Conservation (phyloP, 2,113 vertebrate species). For the Anoura caudifer region DNA sequence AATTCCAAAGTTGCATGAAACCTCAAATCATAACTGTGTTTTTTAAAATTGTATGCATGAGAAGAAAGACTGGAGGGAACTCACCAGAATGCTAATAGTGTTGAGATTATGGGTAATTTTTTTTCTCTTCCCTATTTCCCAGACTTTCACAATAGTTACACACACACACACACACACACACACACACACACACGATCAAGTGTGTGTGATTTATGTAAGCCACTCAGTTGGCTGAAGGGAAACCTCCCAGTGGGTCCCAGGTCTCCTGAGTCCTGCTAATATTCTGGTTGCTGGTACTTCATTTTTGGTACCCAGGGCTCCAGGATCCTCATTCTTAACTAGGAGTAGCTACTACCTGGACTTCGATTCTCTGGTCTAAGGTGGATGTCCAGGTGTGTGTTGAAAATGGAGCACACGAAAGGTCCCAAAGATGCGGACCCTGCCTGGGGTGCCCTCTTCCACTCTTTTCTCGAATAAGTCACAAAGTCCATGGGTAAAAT, state of each 20-base stretch:
- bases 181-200: background rate
- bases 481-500: constrained; percentile 50
- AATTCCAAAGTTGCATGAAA: background rate
- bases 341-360: background rate
- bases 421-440: background rate
- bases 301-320: background rate
- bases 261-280: background rate
- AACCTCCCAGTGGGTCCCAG: background rate
- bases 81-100: background rate
- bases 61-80: background rate
- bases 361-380: background rate
- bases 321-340: background rate
- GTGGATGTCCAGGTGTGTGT: background rate
- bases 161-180: too few relatives aligned
- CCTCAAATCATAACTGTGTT: background rate
- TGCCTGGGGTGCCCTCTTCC: background rate
- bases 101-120: background rate
- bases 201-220: background rate
- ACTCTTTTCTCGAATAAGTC: background rate
- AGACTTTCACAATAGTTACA: background rate
- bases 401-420: background rate
- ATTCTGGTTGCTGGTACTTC: background rate
- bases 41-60: background rate
- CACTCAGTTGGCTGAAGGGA: background rate
- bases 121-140: constrained; percentile 3